These are phyloP conservation scores for Sciaenops ocellatus DNA, from an alignment of 2,797 vertebrate genomes.

Conservation along the genomic window DNA sequence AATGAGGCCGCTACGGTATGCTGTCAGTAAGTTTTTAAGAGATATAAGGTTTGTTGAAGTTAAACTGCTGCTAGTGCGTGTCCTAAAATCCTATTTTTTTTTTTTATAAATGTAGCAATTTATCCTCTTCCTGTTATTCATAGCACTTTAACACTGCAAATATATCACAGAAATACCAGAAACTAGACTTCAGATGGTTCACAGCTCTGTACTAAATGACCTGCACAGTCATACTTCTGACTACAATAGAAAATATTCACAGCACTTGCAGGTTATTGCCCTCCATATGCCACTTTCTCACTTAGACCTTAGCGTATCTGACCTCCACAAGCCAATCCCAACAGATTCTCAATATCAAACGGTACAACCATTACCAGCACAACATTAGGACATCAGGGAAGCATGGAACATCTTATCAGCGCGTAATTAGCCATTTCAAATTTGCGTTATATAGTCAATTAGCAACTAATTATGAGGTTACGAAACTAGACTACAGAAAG, in stretches of 20 bases:
- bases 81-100: slow-evolving; percentile 25
- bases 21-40: neutral
- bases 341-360: slow-evolving; percentile 39
- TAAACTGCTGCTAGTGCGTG: neutral
- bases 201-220: neutral
- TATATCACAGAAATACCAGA: neutral
- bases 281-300: neutral
- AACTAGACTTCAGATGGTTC: neutral
- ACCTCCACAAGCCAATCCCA: slow-evolving; percentile 30
- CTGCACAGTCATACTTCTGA: neutral
- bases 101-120: neutral
- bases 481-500: slow-evolving; percentile 48
- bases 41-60: neutral
- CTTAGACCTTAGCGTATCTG: slow-evolving; percentile 4
- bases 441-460: slow-evolving; percentile 49
- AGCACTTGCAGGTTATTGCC: neutral
- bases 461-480: slow-evolving; percentile 58
- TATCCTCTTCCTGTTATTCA: neutral
- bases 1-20: neutral
- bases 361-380: slow-evolving; percentile 29
- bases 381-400: slow-evolving; percentile 38
- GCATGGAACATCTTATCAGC: slow-evolving; percentile 44
- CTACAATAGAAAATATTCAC: neutral
- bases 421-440: slow-evolving; percentile 53
- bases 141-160: neutral